Evolutionary conservation across 1,140 invertebrate species (phyloP).

Genomic region (Platorchestia sp.): DNA sequence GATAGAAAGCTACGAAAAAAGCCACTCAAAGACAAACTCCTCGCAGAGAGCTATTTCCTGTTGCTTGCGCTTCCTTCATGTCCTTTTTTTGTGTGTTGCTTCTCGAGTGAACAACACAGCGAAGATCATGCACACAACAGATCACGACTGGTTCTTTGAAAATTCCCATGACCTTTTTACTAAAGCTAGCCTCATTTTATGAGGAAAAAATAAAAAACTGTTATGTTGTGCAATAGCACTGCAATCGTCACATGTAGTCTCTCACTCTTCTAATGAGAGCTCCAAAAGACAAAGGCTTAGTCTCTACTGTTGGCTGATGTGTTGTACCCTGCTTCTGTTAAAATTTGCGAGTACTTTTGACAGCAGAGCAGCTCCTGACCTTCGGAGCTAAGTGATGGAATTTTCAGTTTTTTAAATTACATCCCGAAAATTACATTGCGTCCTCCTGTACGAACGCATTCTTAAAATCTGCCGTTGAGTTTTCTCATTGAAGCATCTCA

Average conservation of each 20-base stretch:
- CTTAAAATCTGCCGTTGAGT: no score
- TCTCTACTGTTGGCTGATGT: no score
- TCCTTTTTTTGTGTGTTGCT: background rate
- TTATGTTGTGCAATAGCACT: background rate
- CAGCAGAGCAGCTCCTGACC: no score
- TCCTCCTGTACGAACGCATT: no score
- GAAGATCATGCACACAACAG: background rate
- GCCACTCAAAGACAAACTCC: constrained; percentile 53
- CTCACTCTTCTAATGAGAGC: background rate
- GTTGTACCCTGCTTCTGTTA: no score
- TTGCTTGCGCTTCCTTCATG: constrained; percentile 11
- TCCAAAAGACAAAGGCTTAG: no score
- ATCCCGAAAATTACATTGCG: no score
- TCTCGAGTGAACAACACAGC: background rate
- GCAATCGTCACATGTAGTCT: background rate
- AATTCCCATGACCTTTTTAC: background rate
- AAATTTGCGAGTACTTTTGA: no score
- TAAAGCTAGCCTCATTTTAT: background rate
- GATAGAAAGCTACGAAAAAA: constrained; percentile 54
- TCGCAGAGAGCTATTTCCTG: constrained; percentile 36
- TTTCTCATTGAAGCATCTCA: no score
- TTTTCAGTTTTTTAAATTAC: no score
- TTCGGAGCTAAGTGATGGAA: no score
- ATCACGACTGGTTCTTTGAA: background rate
- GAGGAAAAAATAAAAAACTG: background rate